phyloP scores from a whole-genome alignment of 2,113 vertebrate genomes.

The Zosterops lateralis region DNA sequence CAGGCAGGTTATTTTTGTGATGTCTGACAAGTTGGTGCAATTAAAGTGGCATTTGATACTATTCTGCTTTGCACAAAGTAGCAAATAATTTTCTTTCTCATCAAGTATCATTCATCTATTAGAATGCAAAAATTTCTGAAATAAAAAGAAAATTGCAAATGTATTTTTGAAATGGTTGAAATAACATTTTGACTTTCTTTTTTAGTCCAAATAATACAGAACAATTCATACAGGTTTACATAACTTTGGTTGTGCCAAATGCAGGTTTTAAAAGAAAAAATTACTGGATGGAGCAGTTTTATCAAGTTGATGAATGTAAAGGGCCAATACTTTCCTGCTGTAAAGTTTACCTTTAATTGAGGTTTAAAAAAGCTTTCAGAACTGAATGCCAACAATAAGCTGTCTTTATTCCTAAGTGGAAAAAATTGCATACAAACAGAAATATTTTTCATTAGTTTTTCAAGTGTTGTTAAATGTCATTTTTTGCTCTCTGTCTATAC shows the following conservation, averaged over 20 bases:
- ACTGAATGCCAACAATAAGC: fast-evolving
- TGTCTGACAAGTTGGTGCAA: not conserved
- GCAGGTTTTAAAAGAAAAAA: not conserved
- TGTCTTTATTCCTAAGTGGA: not conserved
- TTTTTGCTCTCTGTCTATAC: not conserved
- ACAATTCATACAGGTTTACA: not conserved
- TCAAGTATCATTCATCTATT: not conserved
- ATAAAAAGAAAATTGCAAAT: not conserved
- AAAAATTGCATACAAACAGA: not conserved
- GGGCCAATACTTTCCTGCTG: not conserved
- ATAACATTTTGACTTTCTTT: not conserved
- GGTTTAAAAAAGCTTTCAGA: not conserved
- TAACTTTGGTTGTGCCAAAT: not conserved
- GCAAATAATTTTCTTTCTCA: not conserved
- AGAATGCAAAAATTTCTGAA: not conserved
- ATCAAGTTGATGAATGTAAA: not conserved
- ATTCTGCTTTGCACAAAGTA: not conserved
- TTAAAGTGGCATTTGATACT: not conserved
- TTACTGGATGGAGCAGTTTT: not conserved
- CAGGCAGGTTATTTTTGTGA: not conserved
- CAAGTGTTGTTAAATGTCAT: not conserved
- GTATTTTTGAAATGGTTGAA: not conserved
- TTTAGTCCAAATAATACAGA: not conserved
- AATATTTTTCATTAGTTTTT: not conserved
- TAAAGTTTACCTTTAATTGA: not conserved